Base-by-base conservation (phyloP, 35 echinoderm and acorn worm species). In the Strongylocentrotus purpuratus region DNA sequence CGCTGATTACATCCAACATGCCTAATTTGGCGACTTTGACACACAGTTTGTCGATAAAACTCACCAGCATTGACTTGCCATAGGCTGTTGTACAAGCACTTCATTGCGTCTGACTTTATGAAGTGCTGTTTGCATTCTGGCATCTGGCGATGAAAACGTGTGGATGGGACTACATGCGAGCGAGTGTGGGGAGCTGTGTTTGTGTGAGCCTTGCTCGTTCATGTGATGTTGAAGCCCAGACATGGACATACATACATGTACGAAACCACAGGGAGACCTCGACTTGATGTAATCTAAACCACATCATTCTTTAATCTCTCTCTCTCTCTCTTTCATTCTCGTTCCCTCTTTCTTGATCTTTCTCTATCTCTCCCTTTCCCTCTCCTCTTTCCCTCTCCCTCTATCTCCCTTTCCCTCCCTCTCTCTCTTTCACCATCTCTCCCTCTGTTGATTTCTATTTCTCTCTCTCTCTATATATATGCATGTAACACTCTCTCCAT, bases 281-380 rank as follows among this genome's bases (percentile, higher is more conserved):
- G 65, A 78, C 65, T 78, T 78, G 20, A 78, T 78, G 65, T 78
- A 78, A 78, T 78, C 65, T 78, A 78, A 28, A 78, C 65, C 65
- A 28, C 65, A 78, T 55, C 50, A 55, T 78, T n/a, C 65, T 78
- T 78, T 78, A 22, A 78, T 78, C 65, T n/a, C 65, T 28, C 7
- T 28, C 18, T 22, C 65, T 18, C 17, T 78, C 20, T 28, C 22
- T 78, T 18, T 22, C 17, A 6, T 18, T 18, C 12, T 70, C 15
- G 5, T 5, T 70, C 61, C 25, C 15, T 65, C 60, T 18, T 17
- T 18, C 17, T 25, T n/a, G n/a, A 4, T 65, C 60, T 65, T 4
- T 65, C 13, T 65, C 60, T n/a, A n/a, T n/a, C n/a, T n/a, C n/a
- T n/a, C n/a, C 18, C 60, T 22, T 0, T 65, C 18, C 60, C 59